These are phyloP conservation scores for Gulo gulo DNA, from an alignment of 2,113 vertebrate species.

Conservation along the genomic window DNA sequence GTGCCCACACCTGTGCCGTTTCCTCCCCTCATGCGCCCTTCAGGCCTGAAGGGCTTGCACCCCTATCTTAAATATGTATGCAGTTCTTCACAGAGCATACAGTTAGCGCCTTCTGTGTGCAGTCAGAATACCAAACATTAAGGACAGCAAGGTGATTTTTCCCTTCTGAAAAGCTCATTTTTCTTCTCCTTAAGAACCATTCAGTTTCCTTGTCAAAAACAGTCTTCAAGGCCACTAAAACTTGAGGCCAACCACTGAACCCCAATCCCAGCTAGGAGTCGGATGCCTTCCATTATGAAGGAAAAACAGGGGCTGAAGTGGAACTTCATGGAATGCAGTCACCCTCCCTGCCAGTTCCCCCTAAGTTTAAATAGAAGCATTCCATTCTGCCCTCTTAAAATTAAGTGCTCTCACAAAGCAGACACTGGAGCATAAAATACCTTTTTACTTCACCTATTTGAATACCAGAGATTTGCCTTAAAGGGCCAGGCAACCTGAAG, in stretches of 20 bases:
- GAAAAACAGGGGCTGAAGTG: neutral
- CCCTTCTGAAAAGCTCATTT: neutral
- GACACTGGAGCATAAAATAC: constrained; percentile 52
- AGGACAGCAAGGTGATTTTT: neutral
- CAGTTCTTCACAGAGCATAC: neutral
- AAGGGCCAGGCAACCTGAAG: constrained; percentile 55
- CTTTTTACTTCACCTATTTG: constrained; percentile 63
- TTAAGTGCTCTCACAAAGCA: constrained; percentile 54
- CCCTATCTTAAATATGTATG: neutral
- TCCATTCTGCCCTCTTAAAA: constrained; percentile 60
- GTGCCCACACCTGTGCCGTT: neutral
- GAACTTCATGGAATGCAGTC: neutral
- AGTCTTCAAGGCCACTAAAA: constrained; percentile 18
- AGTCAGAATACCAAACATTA: neutral
- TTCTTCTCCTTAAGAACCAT: neutral
- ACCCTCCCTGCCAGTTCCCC: neutral
- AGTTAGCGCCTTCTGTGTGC: neutral
- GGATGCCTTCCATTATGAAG: neutral
- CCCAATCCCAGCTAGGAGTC: neutral
- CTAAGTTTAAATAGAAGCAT: constrained; percentile 56
- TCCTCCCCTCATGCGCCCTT: neutral
- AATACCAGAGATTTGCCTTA: constrained; percentile 55
- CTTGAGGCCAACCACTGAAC: neutral
- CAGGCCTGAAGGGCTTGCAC: neutral
- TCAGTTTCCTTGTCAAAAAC: neutral